These are phyloP conservation scores for Ischnus inquisitorius DNA, from an alignment of 2,888 invertebrate genomes.

Conservation along the genomic window DNA sequence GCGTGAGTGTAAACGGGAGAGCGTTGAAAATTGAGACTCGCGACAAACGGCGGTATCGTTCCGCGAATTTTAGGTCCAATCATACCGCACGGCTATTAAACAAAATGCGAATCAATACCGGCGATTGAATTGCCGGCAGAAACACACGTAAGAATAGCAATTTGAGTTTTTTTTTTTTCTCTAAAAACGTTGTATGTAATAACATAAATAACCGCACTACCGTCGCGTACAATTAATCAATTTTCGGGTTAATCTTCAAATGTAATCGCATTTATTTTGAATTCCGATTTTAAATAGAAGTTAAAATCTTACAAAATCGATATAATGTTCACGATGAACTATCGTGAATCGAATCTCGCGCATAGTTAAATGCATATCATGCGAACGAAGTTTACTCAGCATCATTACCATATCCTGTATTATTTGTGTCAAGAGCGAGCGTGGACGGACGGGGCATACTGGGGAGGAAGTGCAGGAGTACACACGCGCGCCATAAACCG, in stretches of 20 bases:
- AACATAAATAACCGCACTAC: too few species aligned
- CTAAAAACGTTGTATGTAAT: too few species aligned
- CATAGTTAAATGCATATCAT: not conserved
- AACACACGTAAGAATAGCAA: not conserved
- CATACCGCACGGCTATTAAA: conserved; percentile 1
- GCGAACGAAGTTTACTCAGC: conserved; percentile 18
- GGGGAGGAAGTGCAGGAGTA: not conserved
- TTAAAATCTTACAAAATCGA: not conserved
- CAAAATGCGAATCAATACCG: conserved; percentile 14
- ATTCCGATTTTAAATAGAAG: not conserved
- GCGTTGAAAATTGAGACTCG: conserved; percentile 52
- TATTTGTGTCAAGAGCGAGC: not conserved
- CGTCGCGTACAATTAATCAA: too few species aligned
- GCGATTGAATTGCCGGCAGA: not conserved
- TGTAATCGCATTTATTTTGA: too few species aligned
- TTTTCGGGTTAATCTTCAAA: too few species aligned
- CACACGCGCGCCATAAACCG: conserved; percentile 28
- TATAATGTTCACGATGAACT: not conserved
- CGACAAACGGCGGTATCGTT: conserved; percentile 11
- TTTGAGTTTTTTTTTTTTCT: not conserved
- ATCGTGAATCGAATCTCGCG: not conserved
- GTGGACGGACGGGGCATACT: not conserved
- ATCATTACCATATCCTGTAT: not conserved
- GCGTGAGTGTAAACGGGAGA: conserved; percentile 55
- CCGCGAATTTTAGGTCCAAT: conserved; percentile 20